phyloP scores from a whole-genome alignment of 2,888 invertebrate genomes.

The Drosophila longiperda region DNA sequence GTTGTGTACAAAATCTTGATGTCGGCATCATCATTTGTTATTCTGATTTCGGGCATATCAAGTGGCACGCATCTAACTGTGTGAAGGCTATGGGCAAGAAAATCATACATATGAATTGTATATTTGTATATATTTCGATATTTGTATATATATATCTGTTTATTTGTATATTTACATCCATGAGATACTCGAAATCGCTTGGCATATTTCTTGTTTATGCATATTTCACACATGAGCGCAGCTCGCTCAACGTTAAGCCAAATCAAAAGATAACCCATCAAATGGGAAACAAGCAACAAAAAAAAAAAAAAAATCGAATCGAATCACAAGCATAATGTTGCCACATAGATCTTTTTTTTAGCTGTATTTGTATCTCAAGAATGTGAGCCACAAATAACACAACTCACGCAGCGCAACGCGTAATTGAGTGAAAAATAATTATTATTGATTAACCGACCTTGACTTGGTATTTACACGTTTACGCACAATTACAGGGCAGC shows the following conservation, averaged over 20 bases:
- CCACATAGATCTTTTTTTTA: not conserved
- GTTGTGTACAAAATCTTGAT: conserved; percentile 24
- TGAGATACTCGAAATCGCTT: conserved; percentile 66
- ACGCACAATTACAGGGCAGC: conserved; percentile 72
- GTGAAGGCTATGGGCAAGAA: conserved; percentile 65
- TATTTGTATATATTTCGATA: conserved; percentile 37
- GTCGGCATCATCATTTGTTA: conserved; percentile 72
- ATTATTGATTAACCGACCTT: conserved; percentile 82
- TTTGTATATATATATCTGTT: conserved; percentile 24
- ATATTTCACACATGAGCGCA: conserved; percentile 71
- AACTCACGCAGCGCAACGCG: conserved; percentile 40
- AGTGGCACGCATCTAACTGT: conserved; percentile 79
- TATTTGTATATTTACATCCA: conserved; percentile 62
- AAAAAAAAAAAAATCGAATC: conserved; percentile 17
- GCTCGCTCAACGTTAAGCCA: conserved; percentile 49
- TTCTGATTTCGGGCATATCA: conserved; percentile 75
- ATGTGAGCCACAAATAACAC: conserved; percentile 37
- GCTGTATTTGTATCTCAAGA: conserved; percentile 23
- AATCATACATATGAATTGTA: conserved; percentile 9
- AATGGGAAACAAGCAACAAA: conserved; percentile 19
- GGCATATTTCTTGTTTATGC: conserved; percentile 70
- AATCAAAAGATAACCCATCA: conserved; percentile 55
- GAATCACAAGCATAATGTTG: conserved; percentile 15
- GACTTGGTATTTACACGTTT: conserved; percentile 79
- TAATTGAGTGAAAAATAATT: conserved; percentile 82